These are phyloP conservation scores for Caradrina kadenii DNA, from an alignment of 2,888 invertebrate genomes.

Conservation along the genomic window DNA sequence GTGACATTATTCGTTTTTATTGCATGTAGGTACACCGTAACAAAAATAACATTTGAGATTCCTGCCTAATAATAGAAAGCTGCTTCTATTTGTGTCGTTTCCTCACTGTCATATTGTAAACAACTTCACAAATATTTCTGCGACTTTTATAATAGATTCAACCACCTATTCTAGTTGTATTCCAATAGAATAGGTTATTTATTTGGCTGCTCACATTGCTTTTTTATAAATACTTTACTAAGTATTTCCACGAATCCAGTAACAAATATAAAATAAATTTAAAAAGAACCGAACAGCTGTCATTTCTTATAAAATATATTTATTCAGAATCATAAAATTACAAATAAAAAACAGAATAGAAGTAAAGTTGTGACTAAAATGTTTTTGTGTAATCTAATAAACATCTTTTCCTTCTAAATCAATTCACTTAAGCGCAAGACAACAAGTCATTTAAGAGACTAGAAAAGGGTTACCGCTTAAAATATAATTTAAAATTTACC, in stretches of 20 bases:
- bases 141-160: conserved; percentile 20
- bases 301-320: conserved; percentile 18
- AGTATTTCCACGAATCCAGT: not conserved
- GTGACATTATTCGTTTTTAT: not conserved
- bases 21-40: not conserved
- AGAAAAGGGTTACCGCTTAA: conserved; percentile 21
- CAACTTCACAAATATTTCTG: conserved; percentile 43
- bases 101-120: conserved; percentile 26
- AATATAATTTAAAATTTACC: conserved; percentile 18
- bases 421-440: conserved; percentile 11
- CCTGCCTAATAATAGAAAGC: conserved; percentile 3
- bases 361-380: not conserved
- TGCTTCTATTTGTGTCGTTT: conserved; percentile 15
- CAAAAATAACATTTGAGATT: conserved; percentile 3
- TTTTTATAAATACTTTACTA: not conserved
- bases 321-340: conserved; percentile 9
- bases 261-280: not conserved
- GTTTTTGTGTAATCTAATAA: not conserved
- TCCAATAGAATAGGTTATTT: not conserved
- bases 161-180: not conserved
- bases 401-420: conserved; percentile 16
- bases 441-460: conserved; percentile 9
- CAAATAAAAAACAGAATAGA: not conserved
- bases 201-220: conserved; percentile 4
- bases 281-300: conserved; percentile 4